Conservation (phyloP, 2,888 invertebrate genomes). For the Troides oblongomaculatus region DNA sequence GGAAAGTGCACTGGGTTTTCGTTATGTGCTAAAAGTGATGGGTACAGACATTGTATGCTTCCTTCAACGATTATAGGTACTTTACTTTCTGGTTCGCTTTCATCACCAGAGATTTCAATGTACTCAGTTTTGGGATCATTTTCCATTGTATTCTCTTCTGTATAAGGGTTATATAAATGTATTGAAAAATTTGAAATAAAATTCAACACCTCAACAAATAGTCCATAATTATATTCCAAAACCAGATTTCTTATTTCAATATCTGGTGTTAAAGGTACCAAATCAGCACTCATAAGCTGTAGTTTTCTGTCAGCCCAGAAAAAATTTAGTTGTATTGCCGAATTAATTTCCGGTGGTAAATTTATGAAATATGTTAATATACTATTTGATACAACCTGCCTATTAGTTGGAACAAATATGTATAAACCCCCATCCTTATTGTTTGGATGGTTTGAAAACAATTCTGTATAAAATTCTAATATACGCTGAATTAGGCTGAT, state of each 20-base stretch:
- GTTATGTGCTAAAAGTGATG: no score
- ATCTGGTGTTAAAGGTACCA: not conserved
- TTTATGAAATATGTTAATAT: not conserved
- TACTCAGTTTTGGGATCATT: not conserved
- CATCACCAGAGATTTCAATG: not conserved
- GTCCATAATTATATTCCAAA: not conserved
- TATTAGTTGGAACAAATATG: no score
- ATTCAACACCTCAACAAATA: not conserved
- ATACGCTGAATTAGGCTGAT: no score
- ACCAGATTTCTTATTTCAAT: not conserved
- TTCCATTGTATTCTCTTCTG: not conserved
- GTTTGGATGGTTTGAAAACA: no score
- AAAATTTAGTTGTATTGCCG: not conserved
- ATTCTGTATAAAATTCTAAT: no score
- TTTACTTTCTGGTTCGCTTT: not conserved
- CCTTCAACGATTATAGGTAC: no score
- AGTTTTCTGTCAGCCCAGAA: no score
- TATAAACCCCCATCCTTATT: no score
- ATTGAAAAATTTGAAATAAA: not conserved
- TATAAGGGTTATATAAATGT: not conserved
- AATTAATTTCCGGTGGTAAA: not conserved
- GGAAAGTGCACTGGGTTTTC: no score
- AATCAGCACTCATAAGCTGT: not conserved
- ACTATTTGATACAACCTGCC: no score
- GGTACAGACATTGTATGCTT: no score